phyloP scores from a whole-genome alignment of 2,888 invertebrate species.

The Syrista parreyssii region DNA sequence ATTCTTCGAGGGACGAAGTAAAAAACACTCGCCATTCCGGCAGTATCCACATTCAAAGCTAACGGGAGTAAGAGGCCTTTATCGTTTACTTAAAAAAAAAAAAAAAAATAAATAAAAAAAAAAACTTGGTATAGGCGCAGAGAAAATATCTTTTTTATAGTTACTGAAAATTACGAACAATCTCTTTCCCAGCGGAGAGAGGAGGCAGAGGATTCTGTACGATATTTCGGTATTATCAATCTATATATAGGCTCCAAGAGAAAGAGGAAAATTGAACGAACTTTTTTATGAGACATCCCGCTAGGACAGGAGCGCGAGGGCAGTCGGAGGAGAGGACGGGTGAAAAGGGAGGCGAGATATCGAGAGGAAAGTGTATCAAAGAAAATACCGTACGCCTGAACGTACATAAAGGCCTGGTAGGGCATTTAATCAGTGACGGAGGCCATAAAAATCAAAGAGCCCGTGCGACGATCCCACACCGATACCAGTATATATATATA shows the following conservation, averaged over 20 bases:
- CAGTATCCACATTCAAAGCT: neutral
- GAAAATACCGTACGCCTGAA: constrained; percentile 4
- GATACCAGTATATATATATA: neutral
- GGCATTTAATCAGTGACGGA: constrained; percentile 9
- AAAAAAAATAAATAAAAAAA: no score
- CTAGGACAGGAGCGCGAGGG: neutral
- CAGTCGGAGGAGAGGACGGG: neutral
- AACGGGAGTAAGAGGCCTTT: neutral
- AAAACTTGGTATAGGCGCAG: no score
- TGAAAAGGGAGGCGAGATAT: neutral
- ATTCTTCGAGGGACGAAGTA: neutral
- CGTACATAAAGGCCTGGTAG: neutral
- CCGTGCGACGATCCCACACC: constrained; percentile 7
- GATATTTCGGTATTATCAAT: neutral
- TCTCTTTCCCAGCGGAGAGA: neutral
- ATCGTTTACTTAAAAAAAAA: no score
- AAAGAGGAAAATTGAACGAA: constrained; percentile 1
- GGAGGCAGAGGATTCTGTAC: neutral
- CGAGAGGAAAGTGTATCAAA: constrained; percentile 4
- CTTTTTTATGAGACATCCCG: constrained; percentile 2
- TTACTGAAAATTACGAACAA: neutral
- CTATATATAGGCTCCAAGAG: neutral
- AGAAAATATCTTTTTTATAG: no score
- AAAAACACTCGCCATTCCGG: neutral
- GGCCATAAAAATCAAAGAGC: constrained; percentile 12